Evolutionary conservation across 2,113 vertebrate genomes (phyloP), one percentile per base, ranked within the genome.

Genomic region (Seriola aureovittata): DNA sequence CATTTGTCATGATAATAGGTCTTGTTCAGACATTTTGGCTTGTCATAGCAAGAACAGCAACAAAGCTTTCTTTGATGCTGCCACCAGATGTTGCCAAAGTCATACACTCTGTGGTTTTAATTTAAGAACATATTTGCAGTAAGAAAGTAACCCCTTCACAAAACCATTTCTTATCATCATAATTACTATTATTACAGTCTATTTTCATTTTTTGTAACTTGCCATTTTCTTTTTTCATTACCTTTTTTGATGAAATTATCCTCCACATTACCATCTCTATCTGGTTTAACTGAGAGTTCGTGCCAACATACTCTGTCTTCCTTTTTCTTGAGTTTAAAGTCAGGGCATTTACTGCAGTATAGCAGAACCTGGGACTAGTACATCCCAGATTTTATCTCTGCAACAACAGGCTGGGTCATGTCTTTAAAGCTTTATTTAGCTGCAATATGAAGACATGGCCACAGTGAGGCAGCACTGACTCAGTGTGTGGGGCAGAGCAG

Each of bases 381-480:
- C 11, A 8, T 52, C 19, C 1, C 50, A 21, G 17, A 52, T 52
- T 48, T 32, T 11, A 52, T 10, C 8, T 16, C 16, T 4, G 4
- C n/a, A 46, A 5, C 36, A 70, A 38, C 50, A 38, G 23, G 14
- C 21, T 40, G 29, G 14, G 44, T 38, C 36, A 19, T 38, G 25
- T 1, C 3, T 19, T n/a, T 50, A 10, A 38, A 29, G 48, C 17
- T 44, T 71, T 11, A 72, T 62, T 64, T 57, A 48, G 64, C 29
- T 78, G 73, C 23, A 57, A 69, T 71, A 25, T 66, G 12, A 75
- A 44, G 8, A 72, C 11, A 75, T 79, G 57, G 23, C 74, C 82
- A 81, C 78, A 48, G 8, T 1, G 81, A n/a, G 78, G 85, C 67
- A 87, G 75, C n/a, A 23, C 54, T 76, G 13, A 42, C 29, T 57